These are phyloP conservation scores for Unio pictorum DNA, from an alignment of 2,888 invertebrate species.

Conservation along the genomic window DNA sequence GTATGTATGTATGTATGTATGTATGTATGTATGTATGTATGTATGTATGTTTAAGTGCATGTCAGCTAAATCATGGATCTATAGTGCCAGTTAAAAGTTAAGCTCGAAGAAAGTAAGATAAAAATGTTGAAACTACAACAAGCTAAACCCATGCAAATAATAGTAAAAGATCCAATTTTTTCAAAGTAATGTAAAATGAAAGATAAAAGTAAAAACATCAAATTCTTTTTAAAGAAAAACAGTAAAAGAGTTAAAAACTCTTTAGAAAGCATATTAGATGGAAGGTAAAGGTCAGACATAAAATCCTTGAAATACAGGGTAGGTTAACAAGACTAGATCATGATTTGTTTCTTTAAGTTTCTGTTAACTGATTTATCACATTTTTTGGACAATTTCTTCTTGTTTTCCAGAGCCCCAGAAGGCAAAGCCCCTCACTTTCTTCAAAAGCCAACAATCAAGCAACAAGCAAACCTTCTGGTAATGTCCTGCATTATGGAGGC, in stretches of 20 bases:
- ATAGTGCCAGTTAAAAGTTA: no score
- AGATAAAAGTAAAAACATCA: no score
- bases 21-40: conserved; percentile 4
- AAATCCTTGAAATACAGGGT: not conserved
- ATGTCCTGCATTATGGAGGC: conserved; percentile 98
- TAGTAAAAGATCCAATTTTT: no score
- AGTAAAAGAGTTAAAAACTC: no score
- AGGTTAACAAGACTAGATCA: not conserved
- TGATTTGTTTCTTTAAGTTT: not conserved
- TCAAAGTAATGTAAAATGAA: no score
- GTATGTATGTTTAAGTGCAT: not conserved
- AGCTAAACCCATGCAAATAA: no score
- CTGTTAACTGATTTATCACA: not conserved
- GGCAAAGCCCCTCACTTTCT: conserved; percentile 92
- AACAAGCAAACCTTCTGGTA: conserved; percentile 88
- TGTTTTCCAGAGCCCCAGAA: conserved; percentile 40
- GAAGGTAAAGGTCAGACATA: no score
- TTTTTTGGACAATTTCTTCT: not conserved
- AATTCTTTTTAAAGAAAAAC: no score
- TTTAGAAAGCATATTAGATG: no score
- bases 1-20: conserved; percentile 2
- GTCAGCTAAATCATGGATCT: no score
- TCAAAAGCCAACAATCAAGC: conserved; percentile 99
- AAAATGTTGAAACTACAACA: no score
- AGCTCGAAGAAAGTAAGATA: no score